Evolutionary conservation across 2,113 vertebrate species (phyloP), one percentile per base, ranked within the genome.

Genomic region (Gnathonemus longibarbis): DNA sequence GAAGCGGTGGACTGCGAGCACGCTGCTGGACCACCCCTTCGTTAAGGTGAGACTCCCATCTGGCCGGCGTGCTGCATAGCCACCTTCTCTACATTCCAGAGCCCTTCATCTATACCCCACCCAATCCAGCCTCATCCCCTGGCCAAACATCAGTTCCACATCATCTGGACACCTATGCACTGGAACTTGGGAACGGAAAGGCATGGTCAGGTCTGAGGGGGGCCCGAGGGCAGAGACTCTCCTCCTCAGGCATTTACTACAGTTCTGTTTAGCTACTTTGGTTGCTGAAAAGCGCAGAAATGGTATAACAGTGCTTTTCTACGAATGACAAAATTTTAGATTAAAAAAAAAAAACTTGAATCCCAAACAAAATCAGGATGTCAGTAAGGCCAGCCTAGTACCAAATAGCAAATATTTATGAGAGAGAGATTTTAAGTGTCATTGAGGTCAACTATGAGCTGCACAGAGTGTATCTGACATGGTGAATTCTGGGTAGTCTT

Each of bases 1-100:
- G 93, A 96, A 96, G 92, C 96, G 98, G 91, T 98, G 98, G 97
- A 99, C 98, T 0, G 98, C 98, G 91, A 99, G 98, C 94, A 97
- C 97, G 94, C 97, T 99, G 92, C 96, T 99, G 0, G 98, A 99
- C 95, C 98, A 99, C 92, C 94, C 98, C 2, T 99, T 99, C 94
- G 97, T 99, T 94, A 99, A 99, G 98, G 98, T 99, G n/a, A 89
- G 90, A 87, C n/a, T 10, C 58, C 1, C 10, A 2, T 27, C 4
- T 62, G 19, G 0, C 49, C 3, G 27, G 56, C 46, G 62, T 10
- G 2, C 88, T 19, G 48, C 53, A 3, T 15, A 19, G 62, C 5
- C 88, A 89, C 89, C 27, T 24, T 53, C 9, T 77, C 35, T 39
- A 39, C 70, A 1, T 5, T 6, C 35, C 70, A 77, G 27, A 15